Conservation (phyloP, 1,140 invertebrate genomes). For the Megalonaias nervosa region DNA sequence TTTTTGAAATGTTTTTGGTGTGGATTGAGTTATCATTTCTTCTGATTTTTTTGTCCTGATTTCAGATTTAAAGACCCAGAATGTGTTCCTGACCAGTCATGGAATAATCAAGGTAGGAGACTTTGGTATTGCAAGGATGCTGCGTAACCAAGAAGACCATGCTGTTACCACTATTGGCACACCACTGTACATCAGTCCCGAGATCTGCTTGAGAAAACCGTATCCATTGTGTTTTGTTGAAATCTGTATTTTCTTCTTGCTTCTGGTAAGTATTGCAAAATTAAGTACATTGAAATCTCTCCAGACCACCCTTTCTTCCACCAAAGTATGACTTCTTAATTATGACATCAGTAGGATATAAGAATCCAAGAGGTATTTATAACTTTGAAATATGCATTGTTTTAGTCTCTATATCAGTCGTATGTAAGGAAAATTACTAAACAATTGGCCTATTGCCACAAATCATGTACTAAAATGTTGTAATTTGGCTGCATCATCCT, state of each 20-base stretch:
- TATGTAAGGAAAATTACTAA: no score
- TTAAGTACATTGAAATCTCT: background rate
- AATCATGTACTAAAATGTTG: no score
- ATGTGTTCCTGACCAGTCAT: conserved; percentile 73
- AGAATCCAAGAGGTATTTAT: no score
- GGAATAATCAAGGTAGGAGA: conserved; percentile 75
- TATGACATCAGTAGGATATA: no score
- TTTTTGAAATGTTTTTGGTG: background rate
- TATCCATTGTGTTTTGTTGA: conserved; percentile 59
- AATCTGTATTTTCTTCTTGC: no score
- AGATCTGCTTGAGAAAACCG: conserved; percentile 72
- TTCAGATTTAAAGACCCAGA: conserved; percentile 71
- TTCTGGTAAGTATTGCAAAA: background rate
- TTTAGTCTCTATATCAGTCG: no score
- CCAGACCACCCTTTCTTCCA: no score
- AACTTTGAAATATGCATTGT: no score
- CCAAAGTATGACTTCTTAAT: background rate
- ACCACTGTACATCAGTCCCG: conserved; percentile 75
- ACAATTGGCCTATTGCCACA: no score
- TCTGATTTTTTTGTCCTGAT: conserved; percentile 22
- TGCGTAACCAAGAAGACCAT: conserved; percentile 67
- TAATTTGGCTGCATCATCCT: no score
- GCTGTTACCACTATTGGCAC: conserved; percentile 74
- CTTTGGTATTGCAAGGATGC: conserved; percentile 74
- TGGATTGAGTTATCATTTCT: background rate